phyloP scores from a whole-genome alignment of 2,113 vertebrate species.

The Oreotragus oreotragus region DNA sequence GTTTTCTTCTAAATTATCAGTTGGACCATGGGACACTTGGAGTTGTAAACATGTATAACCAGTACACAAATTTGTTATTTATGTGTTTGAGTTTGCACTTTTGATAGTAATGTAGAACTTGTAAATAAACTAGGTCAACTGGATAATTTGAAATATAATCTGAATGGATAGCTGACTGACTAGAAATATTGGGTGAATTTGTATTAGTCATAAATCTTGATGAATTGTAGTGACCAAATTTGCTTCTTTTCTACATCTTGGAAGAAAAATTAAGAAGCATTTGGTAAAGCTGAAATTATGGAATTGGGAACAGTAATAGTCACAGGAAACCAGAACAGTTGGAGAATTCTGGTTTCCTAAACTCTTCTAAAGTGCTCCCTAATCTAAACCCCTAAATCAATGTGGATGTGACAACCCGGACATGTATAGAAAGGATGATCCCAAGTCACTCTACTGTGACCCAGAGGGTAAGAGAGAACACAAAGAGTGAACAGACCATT shows the following conservation, averaged over 20 bases:
- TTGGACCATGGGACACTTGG: neutral
- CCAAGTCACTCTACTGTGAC: neutral
- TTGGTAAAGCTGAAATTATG: neutral
- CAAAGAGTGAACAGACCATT: neutral
- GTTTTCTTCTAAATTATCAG: neutral
- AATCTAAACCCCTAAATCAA: neutral
- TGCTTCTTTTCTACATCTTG: neutral
- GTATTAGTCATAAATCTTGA: neutral
- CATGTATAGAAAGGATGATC: neutral
- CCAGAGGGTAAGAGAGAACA: neutral
- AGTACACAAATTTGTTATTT: neutral
- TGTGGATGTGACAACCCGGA: rapidly evolving
- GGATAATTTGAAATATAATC: neutral
- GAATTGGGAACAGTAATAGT: neutral
- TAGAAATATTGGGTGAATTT: neutral
- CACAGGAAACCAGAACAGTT: neutral
- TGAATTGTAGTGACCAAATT: neutral
- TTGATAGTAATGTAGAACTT: neutral
- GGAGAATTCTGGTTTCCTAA: neutral
- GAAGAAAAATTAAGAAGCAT: neutral
- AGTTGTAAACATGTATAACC: neutral
- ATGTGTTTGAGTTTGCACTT: neutral
- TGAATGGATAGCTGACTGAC: neutral
- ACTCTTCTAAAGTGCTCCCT: neutral
- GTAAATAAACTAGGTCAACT: neutral